Base-by-base conservation (phyloP, 2,113 vertebrate genomes). In the Dipodomys stephensi region DNA sequence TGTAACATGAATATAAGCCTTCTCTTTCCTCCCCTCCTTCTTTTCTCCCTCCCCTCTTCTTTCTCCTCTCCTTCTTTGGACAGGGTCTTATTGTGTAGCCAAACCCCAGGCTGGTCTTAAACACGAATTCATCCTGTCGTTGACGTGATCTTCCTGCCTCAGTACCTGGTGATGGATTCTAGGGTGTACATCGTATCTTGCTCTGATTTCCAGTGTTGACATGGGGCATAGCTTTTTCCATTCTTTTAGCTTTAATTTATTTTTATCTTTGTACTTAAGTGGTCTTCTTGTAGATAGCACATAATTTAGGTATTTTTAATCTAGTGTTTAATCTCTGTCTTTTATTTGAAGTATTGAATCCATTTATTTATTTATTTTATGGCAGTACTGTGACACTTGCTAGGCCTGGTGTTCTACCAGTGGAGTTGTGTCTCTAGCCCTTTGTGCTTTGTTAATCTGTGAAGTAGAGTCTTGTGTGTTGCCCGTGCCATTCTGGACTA, bases 291-390 rank as follows among this genome's bases (percentile, higher is more conserved):
- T n/a, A 78, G 77, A n/a, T 3, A 92, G 62, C 11, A 25, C 60
- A 57, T 13, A 74, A n/a, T 22, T 64, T 93, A 80, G 68, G 23
- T 69, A 64, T 89, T 76, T 96, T n/a, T 44, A 92, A 32, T 60
- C 13, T 32, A 83, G 10, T 65, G 22, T 90, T 83, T 22, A 71
- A 76, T 82, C 68, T 87, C 65, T 91, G 23, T 60, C 72, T 88
- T 92, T 84, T 91, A 82, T n/a, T 88, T 74, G 79, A 86, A 88
- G 6, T 86, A 82, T 83, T 95, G 92, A 94, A 23, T 65, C 27
- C 28, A 64, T 81, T 83, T 83, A 86, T 0, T 32, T 85, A 12
- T 49, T 49, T 49, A 49, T 49, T 49, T 57, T 13, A 57, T 57
- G 53, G 53, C 15, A 57, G 12, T 13, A 13, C 15, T 19, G 53